Base-by-base conservation (phyloP, 2,113 vertebrate species). In the Aphyosemion australe region DNA sequence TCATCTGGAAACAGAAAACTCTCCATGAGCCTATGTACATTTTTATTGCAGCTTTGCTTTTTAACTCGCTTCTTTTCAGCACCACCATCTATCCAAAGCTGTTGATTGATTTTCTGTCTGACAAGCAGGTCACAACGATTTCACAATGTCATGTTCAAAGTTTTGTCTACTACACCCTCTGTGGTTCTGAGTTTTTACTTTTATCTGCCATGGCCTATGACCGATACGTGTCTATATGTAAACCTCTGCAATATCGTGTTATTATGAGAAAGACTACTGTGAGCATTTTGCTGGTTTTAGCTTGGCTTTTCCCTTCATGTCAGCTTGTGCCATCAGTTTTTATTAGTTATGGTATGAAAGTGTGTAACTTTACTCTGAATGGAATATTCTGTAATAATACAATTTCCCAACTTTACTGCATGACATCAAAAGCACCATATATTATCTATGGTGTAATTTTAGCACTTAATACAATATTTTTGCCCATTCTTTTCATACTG, bases 1-100 rank as follows among this genome's bases (percentile, higher is more conserved):
- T 65, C 1, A 54, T 65, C 32, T 16, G 9, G 3, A 54, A 14
- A 46, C 51, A 65, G 8, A 32, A 34, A 11, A 46, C 14, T 41
- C 51, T 65, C 13, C 62, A 65, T 46, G 50, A 65, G n/a, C 62
- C 62, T 10, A 65, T 65, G 62, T 65, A 65, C 12, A 34, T 65
- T 14, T 65, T 65, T 4, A 53, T 64, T 45, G 61, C 61, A 21
- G 37, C 39, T 18, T 15, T 64, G 39, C 14, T 53, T 13, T 7
- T 45, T 3, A 65, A 65, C 21, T 45, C 50, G 10, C 12, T 46
- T 20, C 12, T 65, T 20, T 65, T 55, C 63, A 65, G 63, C 26
- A 46, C 51, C 14, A 14, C 5, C 1, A 34, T 65, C 26, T 65
- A 55, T 16, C 63, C 63, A 6, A 65, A 65, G n/a, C 51, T 65